Conservation (phyloP, 2,888 invertebrate species). For the Muschampia plurimacula region DNA sequence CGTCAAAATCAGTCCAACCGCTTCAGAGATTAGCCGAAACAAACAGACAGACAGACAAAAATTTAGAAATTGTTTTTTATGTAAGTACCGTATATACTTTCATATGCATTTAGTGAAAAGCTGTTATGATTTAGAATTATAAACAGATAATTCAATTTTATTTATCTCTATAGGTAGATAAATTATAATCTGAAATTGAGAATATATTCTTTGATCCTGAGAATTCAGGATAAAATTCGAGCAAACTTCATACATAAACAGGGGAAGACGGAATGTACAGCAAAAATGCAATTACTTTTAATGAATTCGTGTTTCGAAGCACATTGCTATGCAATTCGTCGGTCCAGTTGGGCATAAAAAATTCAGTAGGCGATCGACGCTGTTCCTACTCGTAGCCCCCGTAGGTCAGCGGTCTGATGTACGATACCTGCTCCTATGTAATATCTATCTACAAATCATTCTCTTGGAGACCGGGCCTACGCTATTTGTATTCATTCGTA, state of each 20-base stretch:
- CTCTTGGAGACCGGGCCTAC: constrained; percentile 49
- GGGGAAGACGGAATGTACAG: not conserved
- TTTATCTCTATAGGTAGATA: too few species aligned
- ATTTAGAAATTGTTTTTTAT: too few species aligned
- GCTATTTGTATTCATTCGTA: constrained; percentile 55
- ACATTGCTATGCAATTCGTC: constrained; percentile 42
- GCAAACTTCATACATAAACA: not conserved
- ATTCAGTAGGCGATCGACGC: constrained; percentile 50
- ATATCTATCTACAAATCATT: constrained; percentile 59
- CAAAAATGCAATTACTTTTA: constrained; percentile 37
- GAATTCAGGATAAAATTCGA: not conserved
- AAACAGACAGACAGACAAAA: too few species aligned
- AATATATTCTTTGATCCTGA: not conserved
- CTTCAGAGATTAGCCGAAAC: too few species aligned
- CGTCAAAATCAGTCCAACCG: too few species aligned
- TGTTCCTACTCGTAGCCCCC: constrained; percentile 54
- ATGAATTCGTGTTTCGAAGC: constrained; percentile 24
- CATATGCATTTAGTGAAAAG: too few species aligned
- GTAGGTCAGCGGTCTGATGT: constrained; percentile 53
- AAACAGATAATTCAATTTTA: too few species aligned
- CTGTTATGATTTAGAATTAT: too few species aligned
- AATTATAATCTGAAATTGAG: too few species aligned
- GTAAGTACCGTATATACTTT: too few species aligned
- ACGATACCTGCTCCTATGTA: constrained; percentile 41
- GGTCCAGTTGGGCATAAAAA: constrained; percentile 57